Base-by-base conservation (phyloP, 2,797 vertebrate genomes). In the Anguilla obscura region DNA sequence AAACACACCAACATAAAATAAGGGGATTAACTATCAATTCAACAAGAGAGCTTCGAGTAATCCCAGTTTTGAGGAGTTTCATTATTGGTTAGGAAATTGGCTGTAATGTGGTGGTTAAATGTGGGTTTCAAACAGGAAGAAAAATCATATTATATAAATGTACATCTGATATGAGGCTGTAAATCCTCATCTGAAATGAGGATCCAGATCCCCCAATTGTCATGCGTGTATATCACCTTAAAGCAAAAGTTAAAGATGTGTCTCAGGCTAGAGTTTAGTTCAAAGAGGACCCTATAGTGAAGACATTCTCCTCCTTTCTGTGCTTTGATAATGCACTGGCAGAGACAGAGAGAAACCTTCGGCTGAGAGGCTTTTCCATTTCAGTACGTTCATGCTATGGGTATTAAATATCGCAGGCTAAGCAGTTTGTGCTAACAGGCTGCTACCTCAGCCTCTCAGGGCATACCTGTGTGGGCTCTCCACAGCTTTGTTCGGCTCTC, bases 1-100 rank as follows among this genome's bases (percentile, higher is more conserved):
- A 71, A 71, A 27, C n/a, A 71, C 27, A 71, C 69, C 27, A 10
- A 71, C 69, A 45, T 33, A 2, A 88, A 76, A 85, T 84, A 87
- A 89, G 89, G 88, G 85, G 87, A 87, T 90, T 91, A 87, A 91
- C 90, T 91, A 89, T 74, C 82, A 85, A 88, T 66, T 85, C 76
- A 79, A 88, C 87, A 83, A 66, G 27, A 88, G 85, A 88, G 89
- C 89, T 89, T 76, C 63, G 85, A 89, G 83, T 90, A 90, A 91
- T 91, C 89, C 89, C 54, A 84, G 89, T 79, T 90, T 90, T 89
- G 88, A 24, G 9, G 18, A 50, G 50, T n/a, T 82, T 48, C 7
- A 48, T 10, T 50, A 50, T n/a, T 50, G 45, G n/a, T 82, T 8
- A 82, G 40, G 71, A 76, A 76, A 76, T 76, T 76, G 71, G 71